Conservation (phyloP, 1,140 invertebrate species). For the Drosophila setifemur region DNA sequence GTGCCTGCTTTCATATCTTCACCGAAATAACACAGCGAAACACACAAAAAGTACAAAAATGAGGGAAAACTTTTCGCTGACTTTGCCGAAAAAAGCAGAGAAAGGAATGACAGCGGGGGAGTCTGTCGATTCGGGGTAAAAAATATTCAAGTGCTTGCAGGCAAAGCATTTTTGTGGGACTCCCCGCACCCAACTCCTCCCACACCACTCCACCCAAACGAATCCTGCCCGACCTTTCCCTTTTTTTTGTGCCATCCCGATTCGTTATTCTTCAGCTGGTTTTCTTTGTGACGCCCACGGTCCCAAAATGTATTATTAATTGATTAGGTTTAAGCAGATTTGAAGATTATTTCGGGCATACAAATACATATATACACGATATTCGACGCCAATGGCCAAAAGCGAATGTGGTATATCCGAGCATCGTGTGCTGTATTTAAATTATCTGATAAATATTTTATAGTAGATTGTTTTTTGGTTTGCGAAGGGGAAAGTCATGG, state of each 20-base stretch:
- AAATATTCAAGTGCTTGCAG: constrained; percentile 59
- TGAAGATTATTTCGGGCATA: constrained; percentile 46
- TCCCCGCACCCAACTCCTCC: constrained; percentile 3
- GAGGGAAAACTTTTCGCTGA: constrained; percentile 64
- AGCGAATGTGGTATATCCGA: background rate
- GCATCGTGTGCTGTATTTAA: constrained; percentile 22
- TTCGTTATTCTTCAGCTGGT: constrained; percentile 22
- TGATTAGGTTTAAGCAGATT: constrained; percentile 74
- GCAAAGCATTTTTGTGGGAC: constrained; percentile 49
- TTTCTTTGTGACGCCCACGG: constrained; percentile 50
- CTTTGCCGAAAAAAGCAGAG: constrained; percentile 58
- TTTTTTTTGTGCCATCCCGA: background rate
- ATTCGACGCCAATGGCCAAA: constrained; percentile 11
- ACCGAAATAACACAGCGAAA: constrained; percentile 22
- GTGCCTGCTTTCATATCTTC: constrained; percentile 46
- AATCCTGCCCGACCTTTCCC: too few relatives aligned
- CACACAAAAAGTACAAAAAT: constrained; percentile 25
- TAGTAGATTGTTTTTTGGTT: constrained; percentile 34
- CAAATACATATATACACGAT: constrained; percentile 28
- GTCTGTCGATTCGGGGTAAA: constrained; percentile 42
- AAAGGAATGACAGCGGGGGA: constrained; percentile 25
- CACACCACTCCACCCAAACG: too few relatives aligned
- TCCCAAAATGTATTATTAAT: constrained; percentile 74
- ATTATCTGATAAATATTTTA: constrained; percentile 51
- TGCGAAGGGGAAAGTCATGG: background rate